Conservation (phyloP, 2,888 invertebrate species). For the Himalopsyche tibetana region DNA sequence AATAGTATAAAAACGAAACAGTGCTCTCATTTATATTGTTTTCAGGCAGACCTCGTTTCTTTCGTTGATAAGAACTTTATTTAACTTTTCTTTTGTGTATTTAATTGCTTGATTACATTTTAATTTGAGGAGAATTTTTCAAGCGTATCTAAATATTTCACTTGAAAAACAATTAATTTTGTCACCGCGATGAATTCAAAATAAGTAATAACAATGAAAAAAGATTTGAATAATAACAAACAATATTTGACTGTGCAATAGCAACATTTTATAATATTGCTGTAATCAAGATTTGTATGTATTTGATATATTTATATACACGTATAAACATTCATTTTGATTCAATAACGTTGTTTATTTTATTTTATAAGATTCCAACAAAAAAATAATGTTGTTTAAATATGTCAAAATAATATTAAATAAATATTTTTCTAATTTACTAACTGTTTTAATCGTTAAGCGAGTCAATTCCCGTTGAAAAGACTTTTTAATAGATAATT, state of each 20-base stretch:
- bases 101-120: constrained; percentile 30
- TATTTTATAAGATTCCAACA: too few relatives aligned
- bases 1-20: neutral
- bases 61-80: constrained; percentile 22
- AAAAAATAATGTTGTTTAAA: too few relatives aligned
- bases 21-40: neutral
- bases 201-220: neutral
- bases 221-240: neutral
- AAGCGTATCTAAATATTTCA: constrained; percentile 16
- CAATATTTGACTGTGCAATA: neutral
- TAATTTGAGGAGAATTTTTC: constrained; percentile 31
- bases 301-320: too few relatives aligned
- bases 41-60: constrained; percentile 23
- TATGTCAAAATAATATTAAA: too few relatives aligned
- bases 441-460: too few relatives aligned
- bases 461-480: too few relatives aligned
- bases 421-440: too few relatives aligned
- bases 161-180: constrained; percentile 30
- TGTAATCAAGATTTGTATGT: too few relatives aligned
- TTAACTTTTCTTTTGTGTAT: constrained; percentile 15
- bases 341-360: too few relatives aligned
- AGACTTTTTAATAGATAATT: too few relatives aligned
- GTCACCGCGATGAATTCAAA: constrained; percentile 16
- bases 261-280: too few relatives aligned
- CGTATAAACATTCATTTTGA: too few relatives aligned